Evolutionary conservation across 2,113 vertebrate genomes (phyloP).

Genomic region (Ornithorhynchus anatinus): DNA sequence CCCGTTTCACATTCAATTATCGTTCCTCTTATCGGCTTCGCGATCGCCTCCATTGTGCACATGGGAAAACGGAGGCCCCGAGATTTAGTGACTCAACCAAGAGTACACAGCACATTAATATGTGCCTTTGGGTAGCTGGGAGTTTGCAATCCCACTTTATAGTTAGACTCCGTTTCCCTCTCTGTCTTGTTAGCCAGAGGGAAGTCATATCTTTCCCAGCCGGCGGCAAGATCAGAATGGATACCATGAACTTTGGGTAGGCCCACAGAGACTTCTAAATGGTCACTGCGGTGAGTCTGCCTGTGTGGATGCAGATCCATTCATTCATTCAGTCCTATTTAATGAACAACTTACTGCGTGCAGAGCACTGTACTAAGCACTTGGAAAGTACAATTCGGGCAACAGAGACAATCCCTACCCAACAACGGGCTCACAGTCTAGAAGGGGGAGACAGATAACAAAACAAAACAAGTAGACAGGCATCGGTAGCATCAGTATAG

Average conservation of each 20-base stretch:
- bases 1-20: background rate
- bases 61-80: background rate
- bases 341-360: no score
- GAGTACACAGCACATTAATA: no score
- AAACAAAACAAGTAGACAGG: no score
- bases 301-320: background rate
- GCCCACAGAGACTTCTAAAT: accelerated
- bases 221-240: background rate
- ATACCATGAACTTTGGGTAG: background rate
- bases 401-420: no score
- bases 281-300: background rate
- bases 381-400: no score
- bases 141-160: background rate
- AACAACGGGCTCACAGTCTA: no score
- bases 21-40: background rate
- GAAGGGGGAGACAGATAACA: no score
- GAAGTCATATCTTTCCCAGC: background rate
- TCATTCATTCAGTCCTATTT: no score
- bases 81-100: no score
- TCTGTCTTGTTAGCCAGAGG: background rate
- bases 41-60: no score
- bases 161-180: accelerated
- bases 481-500: no score
- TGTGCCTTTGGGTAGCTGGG: background rate
- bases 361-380: no score